Percentiles rank a stretch among this genome's conserved stretches.
These are phyloP conservation scores for Gobionotothen gibberifrons DNA, from an alignment of 2,797 vertebrate genomes.

Conservation along the genomic window DNA sequence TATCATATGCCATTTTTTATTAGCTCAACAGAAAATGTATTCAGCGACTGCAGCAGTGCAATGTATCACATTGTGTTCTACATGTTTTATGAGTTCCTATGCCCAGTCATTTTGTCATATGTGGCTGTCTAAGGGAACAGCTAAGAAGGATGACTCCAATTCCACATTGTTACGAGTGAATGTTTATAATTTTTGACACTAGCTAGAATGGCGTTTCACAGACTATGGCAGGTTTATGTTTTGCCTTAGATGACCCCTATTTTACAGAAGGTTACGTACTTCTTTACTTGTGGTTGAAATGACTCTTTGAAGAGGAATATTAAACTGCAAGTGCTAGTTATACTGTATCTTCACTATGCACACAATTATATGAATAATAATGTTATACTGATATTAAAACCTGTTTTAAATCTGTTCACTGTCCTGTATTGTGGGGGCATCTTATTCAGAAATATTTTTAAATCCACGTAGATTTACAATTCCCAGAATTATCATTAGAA, in stretches of 20 bases:
- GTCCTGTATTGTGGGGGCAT: background rate
- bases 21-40: slow-evolving; percentile 57
- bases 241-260: background rate
- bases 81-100: slow-evolving; percentile 54
- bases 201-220: background rate
- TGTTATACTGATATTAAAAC: background rate
- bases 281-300: background rate
- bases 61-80: slow-evolving; percentile 52
- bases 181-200: background rate
- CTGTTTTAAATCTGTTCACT: background rate
- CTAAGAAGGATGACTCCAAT: background rate
- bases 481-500: background rate
- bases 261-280: background rate
- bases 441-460: background rate
- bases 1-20: slow-evolving; percentile 74
- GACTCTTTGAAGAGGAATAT: background rate
- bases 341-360: background rate
- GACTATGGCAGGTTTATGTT: background rate
- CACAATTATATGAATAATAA: background rate
- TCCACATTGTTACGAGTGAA: background rate
- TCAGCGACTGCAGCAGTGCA: slow-evolving; percentile 41
- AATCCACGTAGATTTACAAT: background rate
- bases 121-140: slow-evolving; percentile 19
- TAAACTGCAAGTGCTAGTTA: background rate
- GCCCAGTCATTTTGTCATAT: slow-evolving; percentile 43